These are phyloP conservation scores for Pterophyllum scalare DNA, from an alignment of 2,113 vertebrate genomes.

Conservation along the genomic window DNA sequence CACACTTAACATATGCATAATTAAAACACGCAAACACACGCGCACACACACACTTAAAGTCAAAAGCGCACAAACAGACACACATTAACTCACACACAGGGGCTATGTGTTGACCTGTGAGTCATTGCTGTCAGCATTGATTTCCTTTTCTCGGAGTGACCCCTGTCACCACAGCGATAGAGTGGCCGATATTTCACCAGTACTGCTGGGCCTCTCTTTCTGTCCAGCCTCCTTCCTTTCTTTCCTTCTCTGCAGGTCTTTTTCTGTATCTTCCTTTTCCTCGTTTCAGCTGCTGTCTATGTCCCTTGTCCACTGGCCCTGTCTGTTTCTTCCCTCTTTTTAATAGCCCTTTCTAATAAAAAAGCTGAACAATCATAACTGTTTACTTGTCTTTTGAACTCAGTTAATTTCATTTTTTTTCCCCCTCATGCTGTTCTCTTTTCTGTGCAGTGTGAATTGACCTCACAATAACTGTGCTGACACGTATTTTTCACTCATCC, in stretches of 20 bases:
- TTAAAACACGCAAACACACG: slow-evolving; percentile 30
- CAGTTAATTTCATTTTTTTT: slow-evolving; percentile 3
- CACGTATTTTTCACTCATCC: slow-evolving; percentile 7
- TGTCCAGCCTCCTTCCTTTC: neutral
- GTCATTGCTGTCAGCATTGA: slow-evolving; percentile 85
- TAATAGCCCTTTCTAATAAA: neutral
- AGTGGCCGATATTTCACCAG: slow-evolving; percentile 79
- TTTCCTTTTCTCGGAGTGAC: slow-evolving; percentile 85
- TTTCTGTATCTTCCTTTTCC: neutral
- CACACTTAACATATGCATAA: slow-evolving; percentile 49
- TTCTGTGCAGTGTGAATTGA: slow-evolving; percentile 20
- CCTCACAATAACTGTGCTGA: slow-evolving; percentile 6
- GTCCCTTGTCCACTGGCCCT: neutral
- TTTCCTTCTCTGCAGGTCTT: neutral
- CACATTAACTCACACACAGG: slow-evolving; percentile 25
- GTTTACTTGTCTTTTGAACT: neutral
- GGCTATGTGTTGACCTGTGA: slow-evolving; percentile 80
- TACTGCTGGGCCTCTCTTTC: slow-evolving; percentile 33
- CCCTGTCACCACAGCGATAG: slow-evolving; percentile 80
- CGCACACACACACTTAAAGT: slow-evolving; percentile 18
- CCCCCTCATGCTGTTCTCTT: neutral
- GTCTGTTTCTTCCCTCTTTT: slow-evolving; percentile 2
- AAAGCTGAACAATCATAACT: neutral
- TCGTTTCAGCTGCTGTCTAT: neutral
- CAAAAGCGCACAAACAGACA: slow-evolving; percentile 19